These are phyloP conservation scores for Aradophagus sp. DNA, from an alignment of 1,140 invertebrate genomes.

Conservation along the genomic window DNA sequence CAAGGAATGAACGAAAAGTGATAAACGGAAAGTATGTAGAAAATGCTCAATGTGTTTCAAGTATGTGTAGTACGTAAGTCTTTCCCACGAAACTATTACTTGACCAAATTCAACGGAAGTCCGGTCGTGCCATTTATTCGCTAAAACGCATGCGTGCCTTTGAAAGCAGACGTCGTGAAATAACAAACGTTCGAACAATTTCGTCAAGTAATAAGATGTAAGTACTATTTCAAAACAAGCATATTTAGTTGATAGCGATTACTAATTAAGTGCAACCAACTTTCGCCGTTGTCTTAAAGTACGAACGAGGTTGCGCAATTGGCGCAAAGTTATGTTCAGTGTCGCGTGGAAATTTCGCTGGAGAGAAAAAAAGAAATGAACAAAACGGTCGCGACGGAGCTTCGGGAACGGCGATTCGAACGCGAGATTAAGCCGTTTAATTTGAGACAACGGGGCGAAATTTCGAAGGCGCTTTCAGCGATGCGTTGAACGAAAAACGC, in stretches of 20 bases:
- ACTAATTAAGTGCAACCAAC: neutral
- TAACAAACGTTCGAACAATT: conserved; percentile 11
- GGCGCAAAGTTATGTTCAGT: too few relatives aligned
- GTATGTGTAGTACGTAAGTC: conserved; percentile 27
- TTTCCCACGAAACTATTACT: conserved; percentile 22
- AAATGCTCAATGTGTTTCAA: conserved; percentile 43
- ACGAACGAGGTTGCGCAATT: too few relatives aligned
- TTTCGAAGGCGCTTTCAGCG: too few relatives aligned
- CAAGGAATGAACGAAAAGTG: conserved; percentile 47
- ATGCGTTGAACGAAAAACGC: too few relatives aligned
- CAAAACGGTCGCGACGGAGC: too few relatives aligned
- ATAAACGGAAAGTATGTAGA: conserved; percentile 54
- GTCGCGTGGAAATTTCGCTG: too few relatives aligned
- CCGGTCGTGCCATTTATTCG: too few relatives aligned
- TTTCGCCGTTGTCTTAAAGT: conserved; percentile 1
- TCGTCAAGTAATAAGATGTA: conserved; percentile 30
- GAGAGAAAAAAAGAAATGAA: too few relatives aligned
- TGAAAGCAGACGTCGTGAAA: neutral
- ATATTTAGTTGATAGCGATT: conserved; percentile 5
- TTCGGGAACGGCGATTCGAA: too few relatives aligned
- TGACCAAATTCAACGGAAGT: conserved; percentile 11
- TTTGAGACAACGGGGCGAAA: too few relatives aligned
- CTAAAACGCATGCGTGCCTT: neutral
- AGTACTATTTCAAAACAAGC: conserved; percentile 44
- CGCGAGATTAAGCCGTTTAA: too few relatives aligned